phyloP scores from a whole-genome alignment of 2,113 vertebrate genomes.

The Charadrius vociferus region DNA sequence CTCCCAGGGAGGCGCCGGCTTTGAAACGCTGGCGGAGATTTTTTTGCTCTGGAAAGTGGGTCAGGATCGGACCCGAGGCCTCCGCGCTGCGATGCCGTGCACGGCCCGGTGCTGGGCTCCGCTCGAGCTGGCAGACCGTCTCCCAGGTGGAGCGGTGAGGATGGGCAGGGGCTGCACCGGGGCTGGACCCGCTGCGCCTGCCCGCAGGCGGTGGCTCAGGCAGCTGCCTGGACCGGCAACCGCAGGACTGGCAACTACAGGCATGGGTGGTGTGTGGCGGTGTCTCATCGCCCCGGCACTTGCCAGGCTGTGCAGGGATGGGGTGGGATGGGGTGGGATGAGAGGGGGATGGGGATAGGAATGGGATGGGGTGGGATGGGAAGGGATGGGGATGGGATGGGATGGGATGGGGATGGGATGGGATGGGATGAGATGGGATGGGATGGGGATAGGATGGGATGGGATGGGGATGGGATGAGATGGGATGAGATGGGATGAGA shows the following conservation, averaged over 20 bases:
- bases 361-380: too few relatives aligned
- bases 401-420: too few relatives aligned
- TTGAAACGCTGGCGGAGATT: background rate
- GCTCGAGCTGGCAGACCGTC: accelerated
- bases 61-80: background rate
- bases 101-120: accelerated
- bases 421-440: background rate
- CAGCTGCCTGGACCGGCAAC: too few relatives aligned
- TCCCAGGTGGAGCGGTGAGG: accelerated
- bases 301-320: constrained; percentile 8
- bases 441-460: background rate
- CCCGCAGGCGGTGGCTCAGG: too few relatives aligned
- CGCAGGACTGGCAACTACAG: too few relatives aligned
- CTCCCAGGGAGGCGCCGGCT: background rate
- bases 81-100: accelerated
- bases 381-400: too few relatives aligned
- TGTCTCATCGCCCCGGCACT: background rate
- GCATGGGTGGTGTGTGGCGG: background rate
- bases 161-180: background rate
- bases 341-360: too few relatives aligned
- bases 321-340: background rate
- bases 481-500: background rate
- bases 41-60: background rate
- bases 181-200: background rate
- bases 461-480: background rate